Evolutionary conservation across 2,797 vertebrate species (phyloP).

Genomic region (Sebastes matsubarae): DNA sequence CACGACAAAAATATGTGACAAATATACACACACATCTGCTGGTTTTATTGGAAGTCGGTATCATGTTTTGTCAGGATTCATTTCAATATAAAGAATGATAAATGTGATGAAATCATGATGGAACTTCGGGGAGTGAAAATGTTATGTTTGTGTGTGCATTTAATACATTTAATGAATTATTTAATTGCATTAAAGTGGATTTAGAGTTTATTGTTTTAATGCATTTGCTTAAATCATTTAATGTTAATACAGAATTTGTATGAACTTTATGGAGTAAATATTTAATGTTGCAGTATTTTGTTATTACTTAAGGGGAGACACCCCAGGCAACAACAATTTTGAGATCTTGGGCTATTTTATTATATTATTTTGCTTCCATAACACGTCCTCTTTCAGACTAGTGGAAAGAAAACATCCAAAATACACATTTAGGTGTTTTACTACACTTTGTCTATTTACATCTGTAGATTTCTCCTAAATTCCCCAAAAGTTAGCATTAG

Average conservation of each 20-base stretch:
- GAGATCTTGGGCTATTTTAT: no score
- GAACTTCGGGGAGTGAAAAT: background rate
- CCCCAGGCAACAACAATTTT: no score
- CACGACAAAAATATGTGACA: constrained; percentile 28
- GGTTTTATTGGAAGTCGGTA: constrained; percentile 31
- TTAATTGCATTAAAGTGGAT: background rate
- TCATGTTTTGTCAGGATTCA: constrained; percentile 29
- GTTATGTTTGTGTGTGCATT: background rate
- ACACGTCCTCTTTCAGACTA: no score
- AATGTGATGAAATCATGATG: background rate
- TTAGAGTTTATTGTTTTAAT: background rate
- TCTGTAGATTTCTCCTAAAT: no score
- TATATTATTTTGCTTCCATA: no score
- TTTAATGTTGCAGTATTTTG: background rate
- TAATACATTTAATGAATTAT: background rate
- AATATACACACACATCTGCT: constrained; percentile 28
- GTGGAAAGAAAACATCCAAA: no score
- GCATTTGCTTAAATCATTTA: background rate
- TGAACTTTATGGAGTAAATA: background rate
- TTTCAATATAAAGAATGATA: constrained; percentile 32
- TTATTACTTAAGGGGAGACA: background rate
- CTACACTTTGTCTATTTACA: no score
- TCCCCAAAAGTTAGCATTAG: no score
- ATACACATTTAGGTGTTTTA: no score
- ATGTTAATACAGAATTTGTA: background rate